Percentiles rank a stretch among this genome's conserved stretches.
Conservation (phyloP, 1,140 invertebrate genomes). For the Aphidius ervi region DNA sequence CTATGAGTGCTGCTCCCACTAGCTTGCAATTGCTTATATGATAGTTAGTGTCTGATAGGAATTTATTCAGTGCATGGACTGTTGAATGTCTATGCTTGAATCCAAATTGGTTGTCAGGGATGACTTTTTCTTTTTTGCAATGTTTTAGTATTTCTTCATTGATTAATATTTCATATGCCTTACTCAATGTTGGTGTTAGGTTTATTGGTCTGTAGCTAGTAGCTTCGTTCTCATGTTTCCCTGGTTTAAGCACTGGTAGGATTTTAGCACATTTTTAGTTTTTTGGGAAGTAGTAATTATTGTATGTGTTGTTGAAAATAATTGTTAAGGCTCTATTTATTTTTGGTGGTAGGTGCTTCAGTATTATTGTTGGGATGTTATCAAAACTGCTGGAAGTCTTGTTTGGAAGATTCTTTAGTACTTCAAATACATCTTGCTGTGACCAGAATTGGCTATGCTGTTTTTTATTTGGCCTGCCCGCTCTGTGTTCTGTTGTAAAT, state of each 20-base stretch:
- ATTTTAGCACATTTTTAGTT: constrained; percentile 29
- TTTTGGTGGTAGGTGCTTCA: constrained; percentile 19
- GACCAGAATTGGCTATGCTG: not conserved
- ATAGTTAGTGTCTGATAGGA: constrained; percentile 12
- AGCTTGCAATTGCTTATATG: not conserved
- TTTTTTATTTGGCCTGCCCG: constrained; percentile 9
- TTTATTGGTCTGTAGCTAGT: constrained; percentile 26
- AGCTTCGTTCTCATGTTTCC: constrained; percentile 20
- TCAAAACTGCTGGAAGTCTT: constrained; percentile 24
- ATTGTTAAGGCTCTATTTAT: constrained; percentile 16
- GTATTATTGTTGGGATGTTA: constrained; percentile 19
- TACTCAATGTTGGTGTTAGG: constrained; percentile 24
- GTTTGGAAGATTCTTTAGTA: constrained; percentile 22
- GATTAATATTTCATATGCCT: constrained; percentile 29
- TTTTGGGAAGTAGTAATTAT: constrained; percentile 23
- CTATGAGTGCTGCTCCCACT: constrained; percentile 12
- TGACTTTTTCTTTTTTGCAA: constrained; percentile 3
- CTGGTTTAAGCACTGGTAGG: constrained; percentile 25
- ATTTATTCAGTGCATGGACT: constrained; percentile 14
- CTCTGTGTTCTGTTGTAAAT: constrained; percentile 22
- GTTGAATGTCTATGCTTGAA: constrained; percentile 15
- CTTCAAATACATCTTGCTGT: not conserved
- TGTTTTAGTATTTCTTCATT: constrained; percentile 1
- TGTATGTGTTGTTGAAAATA: constrained; percentile 22
- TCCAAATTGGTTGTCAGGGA: constrained; percentile 17